Base-by-base conservation (phyloP, 2,888 invertebrate species). In the Arenicola marina region DNA sequence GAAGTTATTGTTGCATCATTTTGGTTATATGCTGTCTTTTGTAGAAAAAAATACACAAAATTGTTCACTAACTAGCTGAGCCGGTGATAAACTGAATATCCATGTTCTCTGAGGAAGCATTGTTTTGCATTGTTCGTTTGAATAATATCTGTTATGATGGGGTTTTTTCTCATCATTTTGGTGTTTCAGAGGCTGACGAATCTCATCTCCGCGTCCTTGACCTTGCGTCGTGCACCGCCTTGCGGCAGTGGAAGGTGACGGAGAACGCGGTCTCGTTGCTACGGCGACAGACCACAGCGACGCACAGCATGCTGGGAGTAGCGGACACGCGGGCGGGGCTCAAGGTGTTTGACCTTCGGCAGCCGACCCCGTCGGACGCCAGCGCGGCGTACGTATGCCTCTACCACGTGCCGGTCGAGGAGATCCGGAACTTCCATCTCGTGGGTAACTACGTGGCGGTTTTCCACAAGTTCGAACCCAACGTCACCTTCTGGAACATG, bases 401-500 rank as follows among this genome's bases (percentile, higher is more conserved):
- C 29, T 56, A 32, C 46, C 59, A 65, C 15, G 66, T 69, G 4
- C 69, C 69, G 15, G 66, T 69, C 1, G 70, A 70, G 15, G 70
- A 70, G 32, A 57, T 70, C 31, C 62, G 70, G 4, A 70, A 68
- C 43, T 68, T 70, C 51, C 46, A 63, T 2, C 53, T 70, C 15
- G 66, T 65, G 18, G 70, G 68, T 2, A 51, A 69, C 56, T 68
- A 59, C 34, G 62, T 70, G 28, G 68, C 66, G 0, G 70, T 70
- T 7, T 70, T 70, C 44, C 70, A 70, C 59, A 68, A 67, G 51
- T 70, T 70, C 32, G 68, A 70, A 29, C 63, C 68, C 15, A 70
- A 70, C 32, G 68, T 70, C 2, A 66, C 59, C 51, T 69, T 70
- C 56, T 70, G 70, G 70, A 70, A 69, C 58, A 68, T 68, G 70